Percentiles rank a stretch among this genome's conserved stretches.
These are phyloP conservation scores for Neoniphon sammara DNA, from an alignment of 2,797 vertebrate species.

Conservation along the genomic window DNA sequence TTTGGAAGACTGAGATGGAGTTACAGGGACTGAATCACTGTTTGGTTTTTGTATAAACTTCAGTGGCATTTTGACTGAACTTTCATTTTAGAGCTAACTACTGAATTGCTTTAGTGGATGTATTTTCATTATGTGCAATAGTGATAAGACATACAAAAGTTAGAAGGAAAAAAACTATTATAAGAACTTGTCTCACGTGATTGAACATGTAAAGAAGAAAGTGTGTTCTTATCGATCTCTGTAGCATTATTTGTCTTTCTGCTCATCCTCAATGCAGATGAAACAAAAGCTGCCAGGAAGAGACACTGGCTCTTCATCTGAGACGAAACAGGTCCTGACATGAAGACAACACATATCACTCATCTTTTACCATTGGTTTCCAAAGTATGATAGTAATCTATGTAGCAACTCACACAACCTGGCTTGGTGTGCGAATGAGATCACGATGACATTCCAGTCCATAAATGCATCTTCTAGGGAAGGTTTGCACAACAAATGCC, in stretches of 20 bases:
- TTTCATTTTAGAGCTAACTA: too few species aligned
- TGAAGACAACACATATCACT: neutral
- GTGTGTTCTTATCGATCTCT: too few species aligned
- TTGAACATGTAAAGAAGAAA: too few species aligned
- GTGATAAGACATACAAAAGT: too few species aligned
- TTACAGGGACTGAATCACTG: too few species aligned
- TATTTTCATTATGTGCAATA: too few species aligned
- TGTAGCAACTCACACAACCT: neutral
- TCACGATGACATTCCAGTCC: neutral
- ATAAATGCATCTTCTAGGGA: neutral
- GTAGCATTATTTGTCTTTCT: neutral
- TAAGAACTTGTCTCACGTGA: too few species aligned
- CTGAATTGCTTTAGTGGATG: too few species aligned
- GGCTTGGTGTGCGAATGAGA: neutral
- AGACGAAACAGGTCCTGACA: constrained; percentile 11
- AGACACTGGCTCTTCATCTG: neutral
- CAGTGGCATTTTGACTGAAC: too few species aligned
- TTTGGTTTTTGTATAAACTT: too few species aligned
- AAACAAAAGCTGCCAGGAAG: constrained; percentile 3
- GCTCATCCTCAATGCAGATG: neutral
- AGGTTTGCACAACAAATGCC: neutral
- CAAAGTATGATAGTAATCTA: neutral
- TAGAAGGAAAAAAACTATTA: too few species aligned
- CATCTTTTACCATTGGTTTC: constrained; percentile 7
- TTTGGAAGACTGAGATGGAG: too few species aligned